These are phyloP conservation scores for Incurvaria masculella DNA, from an alignment of 2,888 invertebrate species.

Conservation along the genomic window DNA sequence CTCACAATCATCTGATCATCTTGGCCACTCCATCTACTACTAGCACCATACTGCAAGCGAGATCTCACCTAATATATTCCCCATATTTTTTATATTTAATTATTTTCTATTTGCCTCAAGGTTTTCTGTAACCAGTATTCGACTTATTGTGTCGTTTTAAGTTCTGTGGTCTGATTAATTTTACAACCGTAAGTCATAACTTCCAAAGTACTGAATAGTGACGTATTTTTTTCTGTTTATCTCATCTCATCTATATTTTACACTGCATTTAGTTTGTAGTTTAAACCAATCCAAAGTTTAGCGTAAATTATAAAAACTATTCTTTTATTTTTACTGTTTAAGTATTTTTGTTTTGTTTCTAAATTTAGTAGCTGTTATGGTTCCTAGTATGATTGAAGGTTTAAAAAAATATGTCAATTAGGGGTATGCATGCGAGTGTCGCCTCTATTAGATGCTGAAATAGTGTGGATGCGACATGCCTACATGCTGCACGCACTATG, in stretches of 20 bases:
- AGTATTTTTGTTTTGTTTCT: conserved; percentile 33
- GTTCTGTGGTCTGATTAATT: conserved; percentile 45
- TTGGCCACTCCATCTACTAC: too few species aligned
- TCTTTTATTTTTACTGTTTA: conserved; percentile 14
- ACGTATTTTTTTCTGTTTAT: conserved; percentile 40
- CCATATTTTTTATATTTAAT: conserved; percentile 43
- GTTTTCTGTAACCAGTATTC: conserved; percentile 55
- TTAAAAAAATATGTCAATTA: conserved; percentile 55
- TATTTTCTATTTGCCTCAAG: conserved; percentile 56
- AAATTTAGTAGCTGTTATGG: conserved; percentile 58
- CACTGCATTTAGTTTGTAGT: conserved; percentile 56
- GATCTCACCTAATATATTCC: conserved; percentile 55
- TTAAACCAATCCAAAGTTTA: conserved; percentile 55
- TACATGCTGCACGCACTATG: too few species aligned
- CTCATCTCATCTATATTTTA: conserved; percentile 36
- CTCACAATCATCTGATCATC: conserved; percentile 13
- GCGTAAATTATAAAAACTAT: conserved; percentile 29
- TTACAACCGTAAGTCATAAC: conserved; percentile 40
- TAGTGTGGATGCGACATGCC: too few species aligned
- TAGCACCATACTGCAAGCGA: conserved; percentile 27
- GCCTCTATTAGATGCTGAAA: too few species aligned
- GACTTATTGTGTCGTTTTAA: conserved; percentile 48
- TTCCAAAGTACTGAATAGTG: conserved; percentile 50
- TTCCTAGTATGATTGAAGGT: conserved; percentile 55
- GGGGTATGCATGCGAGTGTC: conserved; percentile 53